These are phyloP conservation scores for Eriocheir sinensis DNA, from an alignment of 1,140 invertebrate genomes.

Conservation along the genomic window DNA sequence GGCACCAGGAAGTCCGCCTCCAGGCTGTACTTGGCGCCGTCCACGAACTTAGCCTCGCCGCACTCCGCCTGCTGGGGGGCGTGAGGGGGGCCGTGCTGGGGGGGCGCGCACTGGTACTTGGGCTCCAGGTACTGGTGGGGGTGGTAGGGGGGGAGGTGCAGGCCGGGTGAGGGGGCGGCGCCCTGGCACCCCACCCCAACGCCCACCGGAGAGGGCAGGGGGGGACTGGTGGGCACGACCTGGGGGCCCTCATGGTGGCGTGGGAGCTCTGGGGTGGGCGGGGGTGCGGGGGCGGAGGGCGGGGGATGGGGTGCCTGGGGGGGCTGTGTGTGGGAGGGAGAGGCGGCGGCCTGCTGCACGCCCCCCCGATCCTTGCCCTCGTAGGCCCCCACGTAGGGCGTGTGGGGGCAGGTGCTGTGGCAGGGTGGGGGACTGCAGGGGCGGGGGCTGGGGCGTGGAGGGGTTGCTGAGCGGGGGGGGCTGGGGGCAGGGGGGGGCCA, in stretches of 20 bases:
- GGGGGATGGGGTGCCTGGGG: constrained; percentile 36
- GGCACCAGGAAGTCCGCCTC: constrained; percentile 64
- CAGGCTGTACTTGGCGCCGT: constrained; percentile 35
- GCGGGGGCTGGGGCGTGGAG: constrained; percentile 38
- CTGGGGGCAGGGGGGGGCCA: not conserved
- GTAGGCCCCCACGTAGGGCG: constrained; percentile 26
- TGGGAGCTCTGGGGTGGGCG: constrained; percentile 31
- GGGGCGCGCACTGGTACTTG: constrained; percentile 50
- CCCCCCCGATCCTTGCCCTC: constrained; percentile 52
- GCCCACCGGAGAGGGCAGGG: constrained; percentile 41
- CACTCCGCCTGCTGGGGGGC: not conserved
- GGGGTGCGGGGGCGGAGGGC: not conserved
- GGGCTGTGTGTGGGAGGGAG: constrained; percentile 18
- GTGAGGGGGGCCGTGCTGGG: constrained; percentile 23
- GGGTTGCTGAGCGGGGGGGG: constrained; percentile 37
- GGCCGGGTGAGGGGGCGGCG: not conserved
- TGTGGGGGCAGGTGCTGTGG: constrained; percentile 44
- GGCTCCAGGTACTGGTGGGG: constrained; percentile 51
- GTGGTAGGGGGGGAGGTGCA: constrained; percentile 27
- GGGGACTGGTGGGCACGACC: constrained; percentile 60
- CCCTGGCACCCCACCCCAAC: constrained; percentile 27
- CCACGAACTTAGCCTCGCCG: not conserved
- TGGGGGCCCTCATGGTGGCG: constrained; percentile 40
- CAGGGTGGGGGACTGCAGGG: constrained; percentile 45
- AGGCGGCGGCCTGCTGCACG: not conserved